phyloP scores from a whole-genome alignment of 2,888 invertebrate genomes.

The Nephrotoma flavescens region DNA sequence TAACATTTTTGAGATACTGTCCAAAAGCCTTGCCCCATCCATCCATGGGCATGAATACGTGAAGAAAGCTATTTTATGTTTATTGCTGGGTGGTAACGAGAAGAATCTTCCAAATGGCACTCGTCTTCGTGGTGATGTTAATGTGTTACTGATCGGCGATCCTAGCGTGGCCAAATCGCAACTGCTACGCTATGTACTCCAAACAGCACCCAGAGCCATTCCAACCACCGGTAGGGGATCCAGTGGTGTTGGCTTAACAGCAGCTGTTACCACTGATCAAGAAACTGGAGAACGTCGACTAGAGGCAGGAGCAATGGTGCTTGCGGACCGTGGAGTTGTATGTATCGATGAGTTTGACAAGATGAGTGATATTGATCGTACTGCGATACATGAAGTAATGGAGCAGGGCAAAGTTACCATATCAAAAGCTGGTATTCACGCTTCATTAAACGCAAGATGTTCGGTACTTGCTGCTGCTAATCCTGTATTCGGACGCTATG shows the following conservation, averaged over 20 bases:
- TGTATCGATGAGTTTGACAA: conserved; percentile 96
- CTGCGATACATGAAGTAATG: conserved; percentile 99
- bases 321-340: conserved; percentile 95
- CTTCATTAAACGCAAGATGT: conserved; percentile 91
- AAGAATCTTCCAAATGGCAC: conserved; percentile 86
- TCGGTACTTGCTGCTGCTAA: conserved; percentile 98
- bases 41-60: conserved; percentile 95
- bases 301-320: conserved; percentile 99
- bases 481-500: conserved; percentile 97
- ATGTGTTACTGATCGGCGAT: conserved; percentile 90
- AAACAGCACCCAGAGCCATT: conserved; percentile 90
- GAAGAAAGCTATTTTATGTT: conserved; percentile 89
- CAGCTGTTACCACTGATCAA: conserved; percentile 91
- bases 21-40: conserved; percentile 90
- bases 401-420: conserved; percentile 97
- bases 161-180: conserved; percentile 99
- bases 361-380: conserved; percentile 98
- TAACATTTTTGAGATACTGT: conserved; percentile 78
- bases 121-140: conserved; percentile 76
- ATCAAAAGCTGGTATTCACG: conserved; percentile 97
- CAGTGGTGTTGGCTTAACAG: conserved; percentile 96
- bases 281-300: conserved; percentile 80
- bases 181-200: conserved; percentile 78
- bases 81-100: conserved; percentile 89
- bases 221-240: conserved; percentile 96